Percentiles rank a stretch among this genome's conserved stretches.
Evolutionary conservation across 1,140 invertebrate species (phyloP).

Genomic region (Brachionus paranguensis): DNA sequence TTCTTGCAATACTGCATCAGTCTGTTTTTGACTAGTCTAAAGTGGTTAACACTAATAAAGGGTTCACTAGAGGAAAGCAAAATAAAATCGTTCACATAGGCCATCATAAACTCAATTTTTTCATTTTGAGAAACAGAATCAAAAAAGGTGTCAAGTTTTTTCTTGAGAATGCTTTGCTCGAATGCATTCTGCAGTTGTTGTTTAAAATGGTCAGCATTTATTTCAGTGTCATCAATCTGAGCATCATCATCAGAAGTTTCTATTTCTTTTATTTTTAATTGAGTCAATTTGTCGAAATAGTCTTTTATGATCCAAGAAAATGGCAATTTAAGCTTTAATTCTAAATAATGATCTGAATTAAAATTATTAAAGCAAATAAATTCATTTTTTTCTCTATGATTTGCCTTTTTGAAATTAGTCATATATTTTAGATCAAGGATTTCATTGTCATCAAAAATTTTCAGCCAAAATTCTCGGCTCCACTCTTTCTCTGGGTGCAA

Average conservation of each 20-base stretch:
- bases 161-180: not conserved
- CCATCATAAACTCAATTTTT: not conserved
- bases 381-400: not conserved
- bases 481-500: not conserved
- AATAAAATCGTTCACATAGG: not conserved
- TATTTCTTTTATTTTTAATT: slow-evolving; percentile 3
- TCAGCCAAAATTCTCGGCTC: not conserved
- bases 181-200: not conserved
- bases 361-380: not conserved
- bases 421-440: not conserved
- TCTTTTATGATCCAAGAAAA: slow-evolving; percentile 18
- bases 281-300: not conserved
- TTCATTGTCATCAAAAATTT: not conserved
- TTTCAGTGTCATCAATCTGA: not conserved
- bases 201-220: not conserved
- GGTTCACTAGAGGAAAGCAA: not conserved
- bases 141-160: not conserved
- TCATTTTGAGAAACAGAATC: not conserved
- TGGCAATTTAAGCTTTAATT: not conserved
- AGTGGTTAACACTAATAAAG: not conserved
- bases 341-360: not conserved
- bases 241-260: not conserved
- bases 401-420: not conserved
- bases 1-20: not conserved
- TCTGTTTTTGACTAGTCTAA: not conserved